Evolutionary conservation across 2,113 vertebrate genomes (phyloP).

Genomic region (Octodon degus): DNA sequence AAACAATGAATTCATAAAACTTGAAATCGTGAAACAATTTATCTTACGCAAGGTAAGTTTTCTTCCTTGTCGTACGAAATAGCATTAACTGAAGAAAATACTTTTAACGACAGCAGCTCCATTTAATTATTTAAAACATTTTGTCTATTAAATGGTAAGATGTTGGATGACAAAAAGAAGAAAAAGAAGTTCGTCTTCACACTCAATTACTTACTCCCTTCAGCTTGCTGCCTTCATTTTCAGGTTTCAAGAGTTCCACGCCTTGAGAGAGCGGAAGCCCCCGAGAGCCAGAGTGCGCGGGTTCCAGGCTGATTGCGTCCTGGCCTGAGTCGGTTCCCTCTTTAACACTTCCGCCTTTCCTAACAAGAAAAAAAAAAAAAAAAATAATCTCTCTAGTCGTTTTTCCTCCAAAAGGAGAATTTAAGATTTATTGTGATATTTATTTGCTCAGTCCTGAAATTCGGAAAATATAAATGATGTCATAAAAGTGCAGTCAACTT

Average conservation of each 20-base stretch:
- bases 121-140: neutral
- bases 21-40: neutral
- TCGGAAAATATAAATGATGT: slow-evolving; percentile 52
- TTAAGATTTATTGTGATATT: slow-evolving; percentile 64
- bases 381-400: slow-evolving; percentile 29
- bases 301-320: slow-evolving; percentile 85
- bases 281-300: slow-evolving; percentile 88
- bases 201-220: slow-evolving; percentile 75
- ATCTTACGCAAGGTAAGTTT: neutral
- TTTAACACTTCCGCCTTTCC: slow-evolving; percentile 91
- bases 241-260: slow-evolving; percentile 84
- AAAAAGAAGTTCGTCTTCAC: neutral
- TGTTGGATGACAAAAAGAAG: neutral
- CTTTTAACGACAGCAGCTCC: neutral
- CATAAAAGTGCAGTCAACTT: neutral
- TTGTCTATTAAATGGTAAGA: neutral
- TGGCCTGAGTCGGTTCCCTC: slow-evolving; percentile 87
- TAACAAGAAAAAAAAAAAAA: slow-evolving; percentile 41
- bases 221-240: slow-evolving; percentile 83
- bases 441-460: slow-evolving; percentile 51
- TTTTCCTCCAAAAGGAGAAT: slow-evolving; percentile 57
- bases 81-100: neutral
- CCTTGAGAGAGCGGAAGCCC: slow-evolving; percentile 76
- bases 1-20: slow-evolving; percentile 1
- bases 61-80: slow-evolving; percentile 29